These are phyloP conservation scores for Molanna angustata DNA, from an alignment of 2,888 invertebrate genomes.

Conservation along the genomic window DNA sequence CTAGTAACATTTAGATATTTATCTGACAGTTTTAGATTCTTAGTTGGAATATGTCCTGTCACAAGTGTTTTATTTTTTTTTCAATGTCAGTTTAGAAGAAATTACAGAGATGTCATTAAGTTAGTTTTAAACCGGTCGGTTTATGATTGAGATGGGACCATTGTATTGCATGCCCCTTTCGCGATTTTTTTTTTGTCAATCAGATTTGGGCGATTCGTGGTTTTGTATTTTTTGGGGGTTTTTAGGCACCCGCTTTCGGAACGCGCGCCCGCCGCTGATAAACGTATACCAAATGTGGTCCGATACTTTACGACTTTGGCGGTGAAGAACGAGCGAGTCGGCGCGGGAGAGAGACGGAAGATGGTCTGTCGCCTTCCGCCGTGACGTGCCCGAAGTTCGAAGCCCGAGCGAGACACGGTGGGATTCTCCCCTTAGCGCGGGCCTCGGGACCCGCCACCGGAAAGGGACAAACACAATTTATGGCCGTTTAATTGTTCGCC, in stretches of 20 bases:
- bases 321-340: constrained; percentile 6
- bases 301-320: constrained; percentile 31
- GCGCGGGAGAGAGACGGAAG: constrained; percentile 18
- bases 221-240: no score
- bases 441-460: neutral
- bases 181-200: no score
- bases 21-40: no score
- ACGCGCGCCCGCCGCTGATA: constrained; percentile 27
- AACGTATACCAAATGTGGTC: constrained; percentile 31
- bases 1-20: no score
- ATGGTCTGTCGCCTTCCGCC: constrained; percentile 5
- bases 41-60: no score
- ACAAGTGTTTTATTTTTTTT: no score
- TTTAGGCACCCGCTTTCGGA: constrained; percentile 19
- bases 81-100: no score
- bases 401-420: constrained; percentile 5
- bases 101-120: no score
- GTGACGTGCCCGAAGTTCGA: constrained; percentile 15
- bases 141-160: no score
- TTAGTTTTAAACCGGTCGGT: no score
- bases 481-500: constrained; percentile 14
- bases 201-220: no score
- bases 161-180: no score
- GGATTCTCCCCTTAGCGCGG: neutral
- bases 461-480: constrained; percentile 20